phyloP scores from a whole-genome alignment of 2,797 vertebrate genomes.

The Argya squamiceps region DNA sequence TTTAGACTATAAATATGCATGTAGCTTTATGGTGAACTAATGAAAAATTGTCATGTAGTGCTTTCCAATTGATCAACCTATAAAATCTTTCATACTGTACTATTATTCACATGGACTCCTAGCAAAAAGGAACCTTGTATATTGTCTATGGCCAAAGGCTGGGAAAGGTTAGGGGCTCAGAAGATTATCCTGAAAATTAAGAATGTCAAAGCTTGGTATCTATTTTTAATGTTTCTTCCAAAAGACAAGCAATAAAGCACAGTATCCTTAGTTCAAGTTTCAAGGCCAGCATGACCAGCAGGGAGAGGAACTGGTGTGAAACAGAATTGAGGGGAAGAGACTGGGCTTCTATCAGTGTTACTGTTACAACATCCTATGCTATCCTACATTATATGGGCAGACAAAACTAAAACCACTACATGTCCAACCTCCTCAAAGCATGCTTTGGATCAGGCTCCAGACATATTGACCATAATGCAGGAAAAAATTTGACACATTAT shows the following conservation, averaged over 20 bases:
- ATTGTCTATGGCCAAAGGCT: neutral
- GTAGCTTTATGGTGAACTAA: neutral
- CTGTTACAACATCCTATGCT: neutral
- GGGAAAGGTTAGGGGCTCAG: neutral
- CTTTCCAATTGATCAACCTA: neutral
- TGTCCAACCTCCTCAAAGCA: neutral
- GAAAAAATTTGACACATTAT: neutral
- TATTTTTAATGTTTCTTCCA: neutral
- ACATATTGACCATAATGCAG: neutral
- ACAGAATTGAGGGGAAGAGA: neutral
- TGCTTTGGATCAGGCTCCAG: neutral
- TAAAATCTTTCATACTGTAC: neutral
- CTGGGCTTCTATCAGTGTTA: neutral
- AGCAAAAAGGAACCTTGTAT: neutral
- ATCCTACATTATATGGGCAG: neutral
- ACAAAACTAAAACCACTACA: neutral
- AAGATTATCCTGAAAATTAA: slow-evolving; percentile 33
- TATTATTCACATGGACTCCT: neutral
- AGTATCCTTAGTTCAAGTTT: neutral
- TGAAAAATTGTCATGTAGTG: neutral
- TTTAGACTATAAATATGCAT: slow-evolving; percentile 18
- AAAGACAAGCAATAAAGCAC: neutral
- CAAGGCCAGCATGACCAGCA: neutral
- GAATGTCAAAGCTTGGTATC: neutral
- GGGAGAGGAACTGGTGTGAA: neutral